phyloP scores from a whole-genome alignment of 1,140 invertebrate genomes.

The Bacillus rossius region DNA sequence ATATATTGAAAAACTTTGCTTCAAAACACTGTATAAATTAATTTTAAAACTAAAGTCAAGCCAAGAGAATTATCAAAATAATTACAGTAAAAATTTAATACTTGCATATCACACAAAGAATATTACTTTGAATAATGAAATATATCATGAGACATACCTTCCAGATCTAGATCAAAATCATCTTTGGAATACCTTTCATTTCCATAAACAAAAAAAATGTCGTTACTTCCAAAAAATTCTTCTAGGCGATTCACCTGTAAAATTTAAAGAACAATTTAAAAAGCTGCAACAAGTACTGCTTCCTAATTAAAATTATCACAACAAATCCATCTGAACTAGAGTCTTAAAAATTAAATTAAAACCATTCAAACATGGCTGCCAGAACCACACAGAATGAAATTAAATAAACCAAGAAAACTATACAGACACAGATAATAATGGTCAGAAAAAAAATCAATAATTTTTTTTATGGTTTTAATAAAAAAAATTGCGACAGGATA shows the following conservation, averaged over 20 bases:
- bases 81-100: neutral
- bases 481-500: too few relatives aligned
- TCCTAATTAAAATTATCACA: neutral
- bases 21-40: too few relatives aligned
- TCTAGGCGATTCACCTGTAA: constrained; percentile 58
- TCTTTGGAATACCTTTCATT: constrained; percentile 75
- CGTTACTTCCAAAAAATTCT: constrained; percentile 80
- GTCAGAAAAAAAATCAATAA: too few relatives aligned
- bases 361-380: too few relatives aligned
- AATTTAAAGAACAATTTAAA: constrained; percentile 3
- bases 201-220: constrained; percentile 91
- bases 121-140: neutral
- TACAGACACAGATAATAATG: too few relatives aligned
- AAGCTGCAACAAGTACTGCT: too few relatives aligned
- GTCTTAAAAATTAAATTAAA: neutral
- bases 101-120: neutral
- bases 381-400: too few relatives aligned
- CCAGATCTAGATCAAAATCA: constrained; percentile 90
- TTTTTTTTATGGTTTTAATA: too few relatives aligned
- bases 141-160: too few relatives aligned
- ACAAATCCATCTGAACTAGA: neutral
- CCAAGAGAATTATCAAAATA: neutral
- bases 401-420: too few relatives aligned
- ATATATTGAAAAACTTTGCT: too few relatives aligned
- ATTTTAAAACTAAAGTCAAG: neutral